Evolutionary conservation across 64 coral and sea anemone genomes (phyloP).

Genomic region (Dendronephthya gigantea): DNA sequence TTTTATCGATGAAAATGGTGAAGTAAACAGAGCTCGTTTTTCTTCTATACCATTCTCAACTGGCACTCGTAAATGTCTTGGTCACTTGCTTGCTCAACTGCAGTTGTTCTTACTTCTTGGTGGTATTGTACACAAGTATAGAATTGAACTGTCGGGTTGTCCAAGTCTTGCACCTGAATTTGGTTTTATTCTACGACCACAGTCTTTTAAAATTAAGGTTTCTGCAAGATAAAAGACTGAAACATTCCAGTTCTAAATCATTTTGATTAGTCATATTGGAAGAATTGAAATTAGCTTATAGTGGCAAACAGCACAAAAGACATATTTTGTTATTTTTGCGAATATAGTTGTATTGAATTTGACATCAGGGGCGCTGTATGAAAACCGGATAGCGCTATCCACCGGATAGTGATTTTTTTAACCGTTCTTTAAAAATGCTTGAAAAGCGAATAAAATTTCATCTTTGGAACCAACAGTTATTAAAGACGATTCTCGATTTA

Average conservation of each 20-base stretch:
- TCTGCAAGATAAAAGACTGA: neutral
- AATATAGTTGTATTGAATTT: no score
- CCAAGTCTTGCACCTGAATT: conserved; percentile 42
- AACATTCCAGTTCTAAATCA: no score
- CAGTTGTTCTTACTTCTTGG: conserved; percentile 67
- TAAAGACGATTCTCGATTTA: no score
- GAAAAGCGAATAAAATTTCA: no score
- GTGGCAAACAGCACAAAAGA: neutral
- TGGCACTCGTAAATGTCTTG: conserved; percentile 83
- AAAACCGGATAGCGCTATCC: no score
- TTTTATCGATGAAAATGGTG: conserved; percentile 13
- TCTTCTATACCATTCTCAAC: conserved; percentile 71
- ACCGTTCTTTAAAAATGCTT: no score
- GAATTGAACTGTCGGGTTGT: conserved; percentile 50
- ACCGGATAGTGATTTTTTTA: no score
- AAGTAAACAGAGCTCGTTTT: conserved; percentile 14
- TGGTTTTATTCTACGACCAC: conserved; percentile 63
- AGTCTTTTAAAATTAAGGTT: conserved; percentile 46
- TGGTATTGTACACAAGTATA: conserved; percentile 60
- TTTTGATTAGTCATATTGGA: neutral
- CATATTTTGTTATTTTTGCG: no score
- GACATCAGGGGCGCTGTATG: no score
- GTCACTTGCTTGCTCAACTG: conserved; percentile 61
- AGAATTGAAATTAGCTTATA: neutral
- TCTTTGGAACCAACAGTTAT: no score